Percentiles rank a stretch among this genome's conserved stretches.
Evolutionary conservation across 53 echinoderm and acorn worm genomes (phyloP).

Genomic region (Holothuria leucospilota): DNA sequence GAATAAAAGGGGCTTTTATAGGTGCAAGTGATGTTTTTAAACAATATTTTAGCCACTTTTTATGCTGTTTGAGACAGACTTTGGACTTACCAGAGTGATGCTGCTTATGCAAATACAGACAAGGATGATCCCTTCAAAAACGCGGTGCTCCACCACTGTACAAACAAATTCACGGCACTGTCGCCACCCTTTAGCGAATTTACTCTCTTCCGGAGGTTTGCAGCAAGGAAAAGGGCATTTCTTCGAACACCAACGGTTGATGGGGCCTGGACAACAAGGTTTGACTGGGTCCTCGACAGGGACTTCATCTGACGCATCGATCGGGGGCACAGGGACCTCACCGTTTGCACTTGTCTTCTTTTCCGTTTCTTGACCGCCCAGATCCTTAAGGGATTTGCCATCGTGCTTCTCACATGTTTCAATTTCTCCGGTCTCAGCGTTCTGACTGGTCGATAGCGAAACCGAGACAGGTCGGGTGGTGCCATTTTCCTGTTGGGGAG

Average conservation of each 20-base stretch:
- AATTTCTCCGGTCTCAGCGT: slow-evolving; percentile 70
- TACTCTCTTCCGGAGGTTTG: slow-evolving; percentile 52
- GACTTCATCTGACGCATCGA: slow-evolving; percentile 20
- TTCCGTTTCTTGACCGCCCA: background rate
- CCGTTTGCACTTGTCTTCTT: background rate
- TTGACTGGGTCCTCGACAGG: slow-evolving; percentile 77
- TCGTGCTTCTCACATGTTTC: slow-evolving; percentile 22
- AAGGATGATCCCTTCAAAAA: slow-evolving; percentile 89
- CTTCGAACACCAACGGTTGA: slow-evolving; percentile 43
- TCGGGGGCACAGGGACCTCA: slow-evolving; percentile 1
- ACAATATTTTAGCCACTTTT: too few species aligned
- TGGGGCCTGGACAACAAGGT: slow-evolving; percentile 69
- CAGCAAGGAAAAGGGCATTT: slow-evolving; percentile 71
- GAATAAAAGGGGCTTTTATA: too few species aligned
- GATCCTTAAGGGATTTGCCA: background rate
- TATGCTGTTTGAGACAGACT: too few species aligned
- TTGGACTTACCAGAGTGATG: slow-evolving; percentile 82
- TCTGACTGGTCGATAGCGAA: slow-evolving; percentile 47
- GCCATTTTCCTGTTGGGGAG: slow-evolving; percentile 4
- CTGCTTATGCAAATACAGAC: slow-evolving; percentile 81
- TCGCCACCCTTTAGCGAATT: slow-evolving; percentile 56
- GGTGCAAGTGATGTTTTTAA: too few species aligned
- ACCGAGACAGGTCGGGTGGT: slow-evolving; percentile 1
- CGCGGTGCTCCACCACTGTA: slow-evolving; percentile 75
- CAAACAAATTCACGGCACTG: slow-evolving; percentile 61